Evolutionary conservation across 1,140 invertebrate species (phyloP).

Genomic region (Lepidurus packardi): DNA sequence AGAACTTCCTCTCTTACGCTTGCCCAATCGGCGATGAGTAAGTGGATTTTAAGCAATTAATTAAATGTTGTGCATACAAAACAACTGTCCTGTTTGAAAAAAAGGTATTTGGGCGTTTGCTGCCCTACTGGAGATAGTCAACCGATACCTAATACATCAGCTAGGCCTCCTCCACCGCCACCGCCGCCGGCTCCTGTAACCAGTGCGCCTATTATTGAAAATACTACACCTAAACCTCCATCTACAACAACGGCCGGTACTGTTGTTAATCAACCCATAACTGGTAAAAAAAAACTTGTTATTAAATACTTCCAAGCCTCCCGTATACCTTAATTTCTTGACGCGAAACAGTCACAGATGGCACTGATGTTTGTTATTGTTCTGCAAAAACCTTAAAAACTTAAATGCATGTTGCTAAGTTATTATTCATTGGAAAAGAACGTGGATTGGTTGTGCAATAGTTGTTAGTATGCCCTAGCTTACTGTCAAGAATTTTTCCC

Average conservation of each 20-base stretch:
- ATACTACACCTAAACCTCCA: background rate
- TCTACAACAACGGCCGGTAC: background rate
- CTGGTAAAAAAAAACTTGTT: background rate
- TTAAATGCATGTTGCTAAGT: background rate
- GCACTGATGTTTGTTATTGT: no score
- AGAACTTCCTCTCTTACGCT: slow-evolving; percentile 31
- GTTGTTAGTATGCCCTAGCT: background rate
- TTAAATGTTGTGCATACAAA: background rate
- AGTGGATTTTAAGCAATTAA: slow-evolving; percentile 24
- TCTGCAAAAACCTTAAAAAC: background rate
- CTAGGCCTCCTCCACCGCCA: background rate
- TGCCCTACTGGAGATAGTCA: slow-evolving; percentile 29
- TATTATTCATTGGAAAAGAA: background rate
- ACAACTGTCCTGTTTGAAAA: background rate
- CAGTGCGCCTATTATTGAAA: background rate
- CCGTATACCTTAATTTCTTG: background rate
- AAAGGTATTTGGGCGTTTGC: slow-evolving; percentile 34
- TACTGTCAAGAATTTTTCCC: no score
- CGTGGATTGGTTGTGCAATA: background rate
- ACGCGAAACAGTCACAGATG: no score
- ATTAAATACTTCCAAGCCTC: no score
- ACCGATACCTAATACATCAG: background rate
- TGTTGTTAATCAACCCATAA: background rate
- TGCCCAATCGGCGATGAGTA: slow-evolving; percentile 35
- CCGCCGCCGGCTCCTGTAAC: slow-evolving; percentile 16